Evolutionary conservation across 2,113 vertebrate genomes (phyloP), one percentile per base, ranked within the genome.

Genomic region (Catharus bicknelli): DNA sequence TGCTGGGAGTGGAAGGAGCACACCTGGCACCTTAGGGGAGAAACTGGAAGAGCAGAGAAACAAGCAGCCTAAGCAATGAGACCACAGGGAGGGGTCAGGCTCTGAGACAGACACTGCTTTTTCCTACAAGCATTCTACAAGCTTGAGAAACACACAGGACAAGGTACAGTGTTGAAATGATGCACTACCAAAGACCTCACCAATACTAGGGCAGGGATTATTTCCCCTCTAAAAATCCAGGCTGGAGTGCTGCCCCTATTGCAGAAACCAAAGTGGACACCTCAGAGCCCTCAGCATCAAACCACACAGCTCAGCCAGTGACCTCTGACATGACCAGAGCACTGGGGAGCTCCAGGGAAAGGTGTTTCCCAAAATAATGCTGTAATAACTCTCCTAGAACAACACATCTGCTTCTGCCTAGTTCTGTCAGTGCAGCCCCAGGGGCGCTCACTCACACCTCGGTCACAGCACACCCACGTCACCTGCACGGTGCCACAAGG

Each of bases 1-100:
- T 0, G 1, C n/a, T 1, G 0, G 48, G 36, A 82, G 62, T 11
- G 2, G 20, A 14, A 86, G 79, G 22, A 90, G 43, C 9, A 38
- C 0, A 0, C 84, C 47, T 57, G 69, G 90, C 40, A 53, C 75
- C 57, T 57, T 1, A 30, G 64, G 48, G 67, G 19, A 80, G 72
- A 54, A 61, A 51, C 3, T 25, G 51, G 50, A 86, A 83, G 1
- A 43, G 55, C 55, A 91, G n/a, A 91, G 45, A 51, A 61, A 42
- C 32, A 50, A n/a, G 18, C 55, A 62, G 54, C 85, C 79, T 8
- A 29, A 34, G 55, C 47, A 69, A 59, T 0, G 7, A 67, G 40
- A 50, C 0, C 2, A 36, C 2, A 47, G n/a, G 2, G n/a, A 61
- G 10, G 38, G 84, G 10, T 26, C 76, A 73, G 45, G 22, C 43